A percentile compares a stretch with the other conserved stretches of the same genome.
Evolutionary conservation across 2,888 invertebrate species (phyloP).

Genomic region (Synanthedon andrenaeformis): DNA sequence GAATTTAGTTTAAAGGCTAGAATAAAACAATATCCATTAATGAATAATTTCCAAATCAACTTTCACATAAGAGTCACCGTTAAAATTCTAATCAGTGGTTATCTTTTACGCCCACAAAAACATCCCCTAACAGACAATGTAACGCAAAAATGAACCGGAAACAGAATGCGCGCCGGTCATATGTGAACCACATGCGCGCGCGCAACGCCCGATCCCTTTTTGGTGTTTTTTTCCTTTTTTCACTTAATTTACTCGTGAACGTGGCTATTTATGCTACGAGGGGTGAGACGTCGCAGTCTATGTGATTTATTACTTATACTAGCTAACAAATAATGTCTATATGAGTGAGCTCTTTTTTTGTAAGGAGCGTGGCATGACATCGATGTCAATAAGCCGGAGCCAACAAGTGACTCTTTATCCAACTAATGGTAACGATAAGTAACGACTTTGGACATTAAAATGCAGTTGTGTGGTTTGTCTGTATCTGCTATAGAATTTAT

Average conservation of each 20-base stretch:
- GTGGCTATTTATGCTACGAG: slow-evolving; percentile 41
- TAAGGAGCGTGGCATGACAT: not conserved
- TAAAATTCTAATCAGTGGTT: slow-evolving; percentile 8
- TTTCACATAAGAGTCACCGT: too few relatives aligned
- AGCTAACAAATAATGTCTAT: slow-evolving; percentile 12
- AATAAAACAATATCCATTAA: too few relatives aligned
- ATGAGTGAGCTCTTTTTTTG: not conserved
- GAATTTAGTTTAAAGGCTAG: too few relatives aligned
- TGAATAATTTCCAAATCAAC: too few relatives aligned
- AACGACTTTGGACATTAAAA: slow-evolving; percentile 17
- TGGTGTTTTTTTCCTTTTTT: slow-evolving; percentile 42
- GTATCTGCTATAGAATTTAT: not conserved
- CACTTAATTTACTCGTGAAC: slow-evolving; percentile 36
- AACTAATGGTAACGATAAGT: slow-evolving; percentile 51
- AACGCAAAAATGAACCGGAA: slow-evolving; percentile 59
- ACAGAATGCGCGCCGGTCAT: slow-evolving; percentile 44
- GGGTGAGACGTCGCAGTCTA: slow-evolving; percentile 34
- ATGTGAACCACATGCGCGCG: slow-evolving; percentile 54
- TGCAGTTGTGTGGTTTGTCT: not conserved
- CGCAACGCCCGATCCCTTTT: slow-evolving; percentile 46
- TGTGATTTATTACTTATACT: slow-evolving; percentile 42
- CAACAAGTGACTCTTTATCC: slow-evolving; percentile 44
- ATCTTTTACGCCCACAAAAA: slow-evolving; percentile 23
- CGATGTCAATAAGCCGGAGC: slow-evolving; percentile 11
- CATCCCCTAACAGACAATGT: slow-evolving; percentile 27